Conservation (phyloP, 2,797 vertebrate species). For the Pipistrellus kuhlii region DNA sequence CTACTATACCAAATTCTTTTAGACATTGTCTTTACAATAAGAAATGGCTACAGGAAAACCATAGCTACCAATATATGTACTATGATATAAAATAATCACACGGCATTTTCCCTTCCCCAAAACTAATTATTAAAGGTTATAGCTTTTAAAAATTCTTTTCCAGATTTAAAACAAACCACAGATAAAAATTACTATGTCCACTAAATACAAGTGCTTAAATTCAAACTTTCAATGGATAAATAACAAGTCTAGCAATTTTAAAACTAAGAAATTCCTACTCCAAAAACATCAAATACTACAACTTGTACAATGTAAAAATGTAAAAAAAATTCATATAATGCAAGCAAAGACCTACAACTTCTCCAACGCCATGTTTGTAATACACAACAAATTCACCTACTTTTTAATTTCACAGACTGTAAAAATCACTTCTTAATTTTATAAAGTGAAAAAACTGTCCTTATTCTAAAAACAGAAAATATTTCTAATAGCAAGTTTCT, state of each 20-base stretch:
- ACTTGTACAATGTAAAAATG: not conserved
- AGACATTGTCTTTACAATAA: constrained; percentile 56
- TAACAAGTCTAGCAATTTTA: constrained; percentile 52
- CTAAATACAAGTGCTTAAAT: constrained; percentile 30
- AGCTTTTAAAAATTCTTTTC: not conserved
- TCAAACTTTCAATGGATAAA: constrained; percentile 38
- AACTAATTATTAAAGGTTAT: constrained; percentile 59
- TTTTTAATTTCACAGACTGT: constrained; percentile 15
- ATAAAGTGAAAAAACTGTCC: not conserved
- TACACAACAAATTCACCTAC: constrained; percentile 30
- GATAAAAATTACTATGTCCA: constrained; percentile 44
- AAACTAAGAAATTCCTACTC: constrained; percentile 51
- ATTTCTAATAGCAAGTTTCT: constrained; percentile 56
- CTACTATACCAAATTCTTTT: constrained; percentile 22
- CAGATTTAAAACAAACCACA: constrained; percentile 44
- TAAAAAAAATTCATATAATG: constrained; percentile 28
- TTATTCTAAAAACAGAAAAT: constrained; percentile 51
- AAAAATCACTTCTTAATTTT: constrained; percentile 42
- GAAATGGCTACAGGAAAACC: constrained; percentile 12
- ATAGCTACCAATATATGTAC: not conserved
- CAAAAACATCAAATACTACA: constrained; percentile 61
- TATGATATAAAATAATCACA: constrained; percentile 54
- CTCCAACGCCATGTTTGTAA: not conserved
- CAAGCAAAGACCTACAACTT: not conserved
- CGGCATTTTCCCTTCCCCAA: constrained; percentile 30